Percentiles rank a stretch among this genome's conserved stretches.
Evolutionary conservation across 2,113 vertebrate species (phyloP).

Genomic region (Acanthisitta chloris): DNA sequence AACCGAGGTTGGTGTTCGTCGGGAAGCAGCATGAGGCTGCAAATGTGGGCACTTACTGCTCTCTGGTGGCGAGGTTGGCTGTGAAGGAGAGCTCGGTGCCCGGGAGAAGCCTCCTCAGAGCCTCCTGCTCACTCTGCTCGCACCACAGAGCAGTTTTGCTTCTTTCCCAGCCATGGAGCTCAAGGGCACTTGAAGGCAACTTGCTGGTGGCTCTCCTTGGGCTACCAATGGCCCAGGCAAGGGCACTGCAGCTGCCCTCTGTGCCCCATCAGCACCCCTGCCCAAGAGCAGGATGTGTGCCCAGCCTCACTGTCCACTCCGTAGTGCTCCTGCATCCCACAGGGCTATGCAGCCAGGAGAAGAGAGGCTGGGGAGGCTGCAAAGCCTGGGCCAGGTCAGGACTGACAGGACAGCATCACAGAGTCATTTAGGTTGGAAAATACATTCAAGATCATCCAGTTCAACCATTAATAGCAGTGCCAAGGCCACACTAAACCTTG

Average conservation of each 20-base stretch:
- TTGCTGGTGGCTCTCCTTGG: neutral
- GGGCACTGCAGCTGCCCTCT: neutral
- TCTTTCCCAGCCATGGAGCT: neutral
- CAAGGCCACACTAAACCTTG: neutral
- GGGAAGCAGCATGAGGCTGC: neutral
- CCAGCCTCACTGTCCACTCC: accelerated
- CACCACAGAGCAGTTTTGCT: neutral
- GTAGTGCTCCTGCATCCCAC: accelerated
- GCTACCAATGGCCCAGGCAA: neutral
- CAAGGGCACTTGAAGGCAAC: neutral
- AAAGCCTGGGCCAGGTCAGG: accelerated
- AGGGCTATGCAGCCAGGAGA: neutral
- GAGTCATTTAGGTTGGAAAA: accelerated
- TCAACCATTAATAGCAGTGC: neutral
- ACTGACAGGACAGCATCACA: neutral
- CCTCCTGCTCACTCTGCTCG: neutral
- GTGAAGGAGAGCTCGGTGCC: neutral
- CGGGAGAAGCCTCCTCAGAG: accelerated
- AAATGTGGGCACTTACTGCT: constrained; percentile 46
- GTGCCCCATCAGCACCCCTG: neutral
- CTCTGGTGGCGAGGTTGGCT: constrained; percentile 14
- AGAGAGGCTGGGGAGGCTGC: neutral
- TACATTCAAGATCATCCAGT: neutral
- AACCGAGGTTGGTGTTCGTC: neutral
- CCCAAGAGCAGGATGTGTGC: neutral